Evolutionary conservation across 2,888 invertebrate genomes (phyloP), one percentile per base, ranked within the genome.

Genomic region (Allophyes oxyacanthae): DNA sequence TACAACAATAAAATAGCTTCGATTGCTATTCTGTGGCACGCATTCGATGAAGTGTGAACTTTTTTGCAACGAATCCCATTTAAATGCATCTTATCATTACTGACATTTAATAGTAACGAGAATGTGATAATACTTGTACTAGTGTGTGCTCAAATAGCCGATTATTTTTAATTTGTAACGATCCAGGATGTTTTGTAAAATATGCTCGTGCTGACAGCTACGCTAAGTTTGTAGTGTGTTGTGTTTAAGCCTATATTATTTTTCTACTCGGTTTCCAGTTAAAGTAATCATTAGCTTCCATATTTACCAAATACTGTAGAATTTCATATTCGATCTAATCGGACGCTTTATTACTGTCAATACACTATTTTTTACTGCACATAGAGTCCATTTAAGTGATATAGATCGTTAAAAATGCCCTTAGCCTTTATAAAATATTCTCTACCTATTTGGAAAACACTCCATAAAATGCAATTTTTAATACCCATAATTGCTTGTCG

Each of bases 81-180:
- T 53, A 37, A 38, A n/a, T 61, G 54, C 43, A 51, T 69, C 41
- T 56, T 51, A 72, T 72, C 42, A 54, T 62, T 51, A 51, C 58
- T 72, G 69, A 61, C 73, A 72, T 72, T 72, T 68, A 34, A 48
- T 51, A 37, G 50, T 59, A 44, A 45, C 5, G 48, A 62, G 52
- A 63, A 66, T 72, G 59, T 46, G 43, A 42, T 59, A 54, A 62
- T 69, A 38, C 14, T 11, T 6, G 37, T 36, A n/a, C n/a, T 51
- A 13, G 45, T 53, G 25, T 33, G 48, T 15, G 3, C n/a, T 11
- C 3, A 33, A 20, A 37, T 43, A 9, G 46, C 20, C 41, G 11
- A 67, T 71, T 54, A 53, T 37, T 48, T 54, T 58, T 45, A 36
- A 53, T 62, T 49, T 51, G 28, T 20, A 33, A 46, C 45, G 20